Base-by-base conservation (phyloP, 1,140 invertebrate genomes). In the Drosophila littoralis region DNA sequence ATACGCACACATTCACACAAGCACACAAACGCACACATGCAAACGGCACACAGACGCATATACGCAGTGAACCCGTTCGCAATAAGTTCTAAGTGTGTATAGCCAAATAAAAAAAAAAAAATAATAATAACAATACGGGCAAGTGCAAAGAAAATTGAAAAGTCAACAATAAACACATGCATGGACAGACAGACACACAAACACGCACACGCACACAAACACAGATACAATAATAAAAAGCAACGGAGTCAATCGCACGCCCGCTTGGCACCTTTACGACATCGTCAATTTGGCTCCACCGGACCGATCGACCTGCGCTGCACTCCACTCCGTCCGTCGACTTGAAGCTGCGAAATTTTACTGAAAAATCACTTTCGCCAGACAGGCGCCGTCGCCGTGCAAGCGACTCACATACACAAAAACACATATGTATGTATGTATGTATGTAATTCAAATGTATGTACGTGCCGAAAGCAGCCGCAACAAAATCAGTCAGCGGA, bases 331-430 rank as follows among this genome's bases (percentile, higher is more conserved):
- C 73, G 54, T 65, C 73, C 68, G 73, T 36, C 73, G 40, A 28
- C 60, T 60, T 75, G 72, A 75, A 75, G 73, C 68, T 75, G 73
- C 60, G 73, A 75, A 75, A 71, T 75, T 75, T 75, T 75, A 70
- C 72, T 75, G 73, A 75, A 75, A 68, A 75, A 75, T 71, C 67
- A 75, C 67, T 71, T 71, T 71, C 73, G 73, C 72, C 72, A 71
- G 72, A 75, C 72, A 75, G 72, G 72, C 72, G 72, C 72, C 72
- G 72, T 75, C 66, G 66, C 67, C 59, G 72, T 75, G 72, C 72
- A 59, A 75, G 54, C 54, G 17, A 75, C 67, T 46, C 40, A 70
- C 52, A 65, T 36, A 51, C 4, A 58, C 32, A 61, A 12, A 63
- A 28, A 33, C 17, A 55, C 28, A 12, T 70, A 74, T 17, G 60